Base-by-base conservation (phyloP, 2,888 invertebrate species). In the Lobophora halterata region DNA sequence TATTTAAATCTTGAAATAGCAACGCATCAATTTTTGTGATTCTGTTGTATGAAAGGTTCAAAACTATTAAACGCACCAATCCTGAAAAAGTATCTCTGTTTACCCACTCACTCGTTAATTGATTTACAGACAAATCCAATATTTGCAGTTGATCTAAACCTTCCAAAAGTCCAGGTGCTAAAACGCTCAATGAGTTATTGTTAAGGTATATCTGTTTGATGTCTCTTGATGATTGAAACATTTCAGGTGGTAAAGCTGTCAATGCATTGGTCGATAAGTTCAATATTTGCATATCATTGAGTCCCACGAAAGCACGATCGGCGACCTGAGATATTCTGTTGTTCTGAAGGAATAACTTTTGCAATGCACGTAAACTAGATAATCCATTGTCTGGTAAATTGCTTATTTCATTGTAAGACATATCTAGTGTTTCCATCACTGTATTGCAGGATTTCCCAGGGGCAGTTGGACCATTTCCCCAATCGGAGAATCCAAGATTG, bases 241-340 rank as follows among this genome's bases (percentile, higher is more conserved):
- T 80, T 67, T 93, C 93, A 17, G 94, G 92, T 3, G 95, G 95
- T 52, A 96, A 80, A 4, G 93, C 92, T 18, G 91, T 91, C 55
- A 96, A 79, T 49, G 91, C 90, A 74, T 96, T 96, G 58, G 93
- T 93, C 14, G 95, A 93, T 61, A 96, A 78, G 79, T 96, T 95
- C 18, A 96, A 82, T 30, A 91, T 88, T 66, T 91, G 90, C 49
- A 96, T 77, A 44, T 91, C 89, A 53, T 83, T 89, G 46, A 95
- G 80, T 16, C 93, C 93, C 23, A 90, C 90, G 52, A 95, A 91
- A 19, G 94, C 92, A 27, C 93, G 89, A 70, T 95, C 94, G 3
- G 91, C 93, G 7, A 95, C 89, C 23, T 91, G 90, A 17, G 91
- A 90, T 61, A 96, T 90, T 55, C 91, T 90, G 73, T 96, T 96